Evolutionary conservation across 2,113 vertebrate species (phyloP).

Genomic region (Ciconia stormi): DNA sequence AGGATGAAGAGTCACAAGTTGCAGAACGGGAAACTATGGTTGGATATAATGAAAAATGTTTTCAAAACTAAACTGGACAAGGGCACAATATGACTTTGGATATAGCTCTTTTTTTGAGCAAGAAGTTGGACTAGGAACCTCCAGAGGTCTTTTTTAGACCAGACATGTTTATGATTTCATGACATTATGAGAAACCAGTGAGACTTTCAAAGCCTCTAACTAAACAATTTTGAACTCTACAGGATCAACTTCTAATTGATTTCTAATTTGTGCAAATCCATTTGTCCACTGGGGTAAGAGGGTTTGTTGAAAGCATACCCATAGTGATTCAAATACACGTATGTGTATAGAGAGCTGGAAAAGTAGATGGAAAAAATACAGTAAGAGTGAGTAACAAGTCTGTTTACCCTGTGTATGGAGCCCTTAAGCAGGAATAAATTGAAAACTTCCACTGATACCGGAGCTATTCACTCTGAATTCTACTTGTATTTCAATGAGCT

Average conservation of each 20-base stretch:
- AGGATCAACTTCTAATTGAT: background rate
- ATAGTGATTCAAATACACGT: background rate
- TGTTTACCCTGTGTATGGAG: background rate
- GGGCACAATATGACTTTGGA: background rate
- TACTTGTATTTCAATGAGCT: background rate
- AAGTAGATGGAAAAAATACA: background rate
- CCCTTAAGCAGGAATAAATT: background rate
- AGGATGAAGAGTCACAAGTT: background rate
- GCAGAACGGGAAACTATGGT: background rate
- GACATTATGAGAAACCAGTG: background rate
- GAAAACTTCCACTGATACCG: background rate
- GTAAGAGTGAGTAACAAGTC: background rate
- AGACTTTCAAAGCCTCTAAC: background rate
- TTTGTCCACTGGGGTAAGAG: background rate
- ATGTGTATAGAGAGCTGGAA: background rate
- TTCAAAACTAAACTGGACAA: background rate
- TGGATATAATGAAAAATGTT: background rate
- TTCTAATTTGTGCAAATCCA: background rate
- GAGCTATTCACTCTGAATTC: background rate
- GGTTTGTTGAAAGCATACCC: background rate
- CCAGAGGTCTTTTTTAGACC: background rate
- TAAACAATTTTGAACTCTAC: background rate
- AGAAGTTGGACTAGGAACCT: background rate
- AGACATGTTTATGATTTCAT: background rate
- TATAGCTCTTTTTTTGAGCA: too few species aligned